These are phyloP conservation scores for Pontoporia blainvillei DNA, from an alignment of 2,113 vertebrate species.

Conservation along the genomic window DNA sequence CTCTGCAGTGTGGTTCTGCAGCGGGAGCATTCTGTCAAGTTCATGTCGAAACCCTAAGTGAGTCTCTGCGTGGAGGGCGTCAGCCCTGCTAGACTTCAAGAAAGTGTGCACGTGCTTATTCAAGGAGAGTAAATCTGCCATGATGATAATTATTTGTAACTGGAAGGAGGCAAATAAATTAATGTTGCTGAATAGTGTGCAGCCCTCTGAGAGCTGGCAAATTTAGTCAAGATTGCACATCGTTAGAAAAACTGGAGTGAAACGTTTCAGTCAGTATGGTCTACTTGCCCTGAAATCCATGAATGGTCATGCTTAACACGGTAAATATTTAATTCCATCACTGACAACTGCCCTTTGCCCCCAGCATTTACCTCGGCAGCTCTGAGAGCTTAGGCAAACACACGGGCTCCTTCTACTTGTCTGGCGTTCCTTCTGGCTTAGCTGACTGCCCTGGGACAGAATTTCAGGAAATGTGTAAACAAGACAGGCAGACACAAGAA, in stretches of 20 bases:
- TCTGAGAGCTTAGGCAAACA: constrained; percentile 43
- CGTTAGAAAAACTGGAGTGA: background rate
- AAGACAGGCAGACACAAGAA: background rate
- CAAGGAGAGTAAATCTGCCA: constrained; percentile 47
- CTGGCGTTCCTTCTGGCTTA: background rate
- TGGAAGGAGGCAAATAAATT: constrained; percentile 73
- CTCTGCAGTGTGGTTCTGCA: background rate
- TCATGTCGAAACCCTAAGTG: background rate
- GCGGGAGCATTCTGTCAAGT: background rate
- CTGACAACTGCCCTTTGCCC: constrained; percentile 42
- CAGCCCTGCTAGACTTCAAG: background rate
- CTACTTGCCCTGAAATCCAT: constrained; percentile 13
- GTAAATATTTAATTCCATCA: constrained; percentile 65
- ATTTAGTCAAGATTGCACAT: constrained; percentile 47
- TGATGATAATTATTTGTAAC: constrained; percentile 72
- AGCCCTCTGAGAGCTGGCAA: constrained; percentile 37
- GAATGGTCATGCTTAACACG: background rate
- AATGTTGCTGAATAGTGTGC: constrained; percentile 14
- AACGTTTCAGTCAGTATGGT: background rate
- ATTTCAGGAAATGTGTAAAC: background rate
- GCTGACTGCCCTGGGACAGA: background rate
- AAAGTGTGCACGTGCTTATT: background rate
- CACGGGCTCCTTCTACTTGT: background rate
- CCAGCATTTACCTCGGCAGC: constrained; percentile 23
- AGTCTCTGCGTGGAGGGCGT: background rate